Base-by-base conservation (phyloP, 2,113 vertebrate species). In the Gobius niger region DNA sequence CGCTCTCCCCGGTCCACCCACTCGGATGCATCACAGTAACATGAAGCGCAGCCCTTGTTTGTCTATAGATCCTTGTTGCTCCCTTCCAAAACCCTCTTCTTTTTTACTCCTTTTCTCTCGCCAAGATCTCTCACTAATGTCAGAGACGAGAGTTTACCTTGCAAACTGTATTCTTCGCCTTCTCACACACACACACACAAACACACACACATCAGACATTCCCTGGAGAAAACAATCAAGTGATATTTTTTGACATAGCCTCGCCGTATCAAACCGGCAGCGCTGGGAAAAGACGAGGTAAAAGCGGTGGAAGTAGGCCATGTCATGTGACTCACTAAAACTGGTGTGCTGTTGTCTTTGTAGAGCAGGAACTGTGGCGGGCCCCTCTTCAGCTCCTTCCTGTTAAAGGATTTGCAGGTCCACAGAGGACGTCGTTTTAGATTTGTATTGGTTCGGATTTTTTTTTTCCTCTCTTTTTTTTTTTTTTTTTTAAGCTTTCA, bases 291-390 rank as follows among this genome's bases (percentile, higher is more conserved):
- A 71, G 52, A 79, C 67, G 66, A 42, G 19, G 68, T 69, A 76
- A 78, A 79, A 72, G 86, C 74, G 78, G 40, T 68, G 71, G 75
- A 89, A 91, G 85, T 89, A 89, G 88, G 86, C 86, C 88, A 86
- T 83, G 88, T 86, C 79, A 88, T 82, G 82, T 79, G 78, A 87
- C 70, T 89, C 83, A 74, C 78, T 73, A 56, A 75, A 68, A 79
- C 74, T 66, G 73, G 73, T 80, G 72, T 73, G 75, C 73, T 81
- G 86, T 82, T 87, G 77, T 80, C 85, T 82, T 19, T 73, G 82
- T 64, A 67, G 75, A 76, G 65, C 84, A 85, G 76, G 79, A 88
- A 71, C 66, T 72, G 24, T 34, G 5, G 24, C 24, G 80, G 85
- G 80, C 77, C 82, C 82, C 78, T 83, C 82, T 70, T 7, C 72